These are phyloP conservation scores for Tupaia tana DNA, from an alignment of 2,113 vertebrate genomes.

Conservation along the genomic window DNA sequence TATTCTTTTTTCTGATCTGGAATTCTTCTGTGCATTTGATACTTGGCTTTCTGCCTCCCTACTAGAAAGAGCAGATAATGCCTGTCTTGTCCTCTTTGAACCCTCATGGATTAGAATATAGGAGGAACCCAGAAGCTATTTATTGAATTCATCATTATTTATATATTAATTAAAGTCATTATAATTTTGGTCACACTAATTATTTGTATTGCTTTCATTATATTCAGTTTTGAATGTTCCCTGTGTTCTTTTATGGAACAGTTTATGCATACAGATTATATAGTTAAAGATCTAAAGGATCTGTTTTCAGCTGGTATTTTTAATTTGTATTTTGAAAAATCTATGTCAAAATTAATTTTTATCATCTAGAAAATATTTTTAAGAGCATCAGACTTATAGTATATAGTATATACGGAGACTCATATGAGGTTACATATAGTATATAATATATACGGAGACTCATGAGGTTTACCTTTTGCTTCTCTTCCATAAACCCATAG, in stretches of 20 bases:
- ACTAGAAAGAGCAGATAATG: neutral
- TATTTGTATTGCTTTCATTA: neutral
- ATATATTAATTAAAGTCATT: conserved; percentile 35
- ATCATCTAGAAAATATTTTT: neutral
- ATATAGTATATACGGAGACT: neutral
- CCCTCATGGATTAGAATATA: neutral
- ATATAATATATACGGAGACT: neutral
- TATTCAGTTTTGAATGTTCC: conserved; percentile 15
- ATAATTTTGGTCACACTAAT: conserved; percentile 6
- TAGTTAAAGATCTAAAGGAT: neutral
- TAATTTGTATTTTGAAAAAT: neutral
- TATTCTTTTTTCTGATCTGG: conserved; percentile 11
- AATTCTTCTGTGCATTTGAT: neutral
- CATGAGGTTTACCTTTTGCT: neutral
- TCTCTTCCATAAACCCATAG: neutral
- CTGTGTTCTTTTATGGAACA: neutral
- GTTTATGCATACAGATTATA: neutral
- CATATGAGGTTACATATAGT: neutral
- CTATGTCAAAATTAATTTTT: conserved; percentile 20
- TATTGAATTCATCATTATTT: conserved; percentile 16
- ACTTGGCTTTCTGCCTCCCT: neutral
- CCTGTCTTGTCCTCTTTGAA: neutral
- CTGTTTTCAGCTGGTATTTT: neutral
- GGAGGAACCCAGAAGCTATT: neutral
- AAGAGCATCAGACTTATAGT: neutral